Evolutionary conservation across 2,888 invertebrate species (phyloP).

Genomic region (Lapara coniferarum): DNA sequence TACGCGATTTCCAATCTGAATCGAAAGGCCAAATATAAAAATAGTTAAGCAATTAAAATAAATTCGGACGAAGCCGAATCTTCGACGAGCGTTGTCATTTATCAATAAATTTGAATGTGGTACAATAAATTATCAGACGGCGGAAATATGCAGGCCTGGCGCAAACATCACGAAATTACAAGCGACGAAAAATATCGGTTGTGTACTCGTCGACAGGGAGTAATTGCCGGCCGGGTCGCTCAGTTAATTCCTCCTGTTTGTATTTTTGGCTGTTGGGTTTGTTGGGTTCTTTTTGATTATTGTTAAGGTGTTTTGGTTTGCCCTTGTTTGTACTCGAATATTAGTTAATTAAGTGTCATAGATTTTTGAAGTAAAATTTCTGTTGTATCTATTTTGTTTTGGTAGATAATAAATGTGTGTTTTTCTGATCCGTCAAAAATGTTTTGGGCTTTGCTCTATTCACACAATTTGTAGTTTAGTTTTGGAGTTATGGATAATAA

Average conservation of each 20-base stretch:
- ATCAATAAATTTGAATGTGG: conserved; percentile 68
- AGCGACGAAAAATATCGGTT: conserved; percentile 63
- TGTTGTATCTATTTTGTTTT: no score
- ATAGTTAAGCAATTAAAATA: conserved; percentile 47
- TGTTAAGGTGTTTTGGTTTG: background rate
- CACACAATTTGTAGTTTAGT: no score
- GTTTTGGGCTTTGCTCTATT: no score
- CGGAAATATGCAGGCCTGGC: conserved; percentile 57
- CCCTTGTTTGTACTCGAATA: background rate
- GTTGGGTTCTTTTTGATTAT: background rate
- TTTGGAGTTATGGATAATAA: no score
- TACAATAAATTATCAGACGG: conserved; percentile 63
- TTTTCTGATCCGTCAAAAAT: no score
- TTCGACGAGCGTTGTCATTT: conserved; percentile 52
- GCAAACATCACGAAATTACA: conserved; percentile 71
- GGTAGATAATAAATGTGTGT: no score
- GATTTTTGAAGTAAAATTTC: no score
- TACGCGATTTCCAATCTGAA: no score
- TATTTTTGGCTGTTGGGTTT: background rate
- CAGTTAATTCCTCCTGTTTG: conserved; percentile 69
- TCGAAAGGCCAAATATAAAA: conserved; percentile 7
- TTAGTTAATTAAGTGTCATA: no score
- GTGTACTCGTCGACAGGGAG: conserved; percentile 61
- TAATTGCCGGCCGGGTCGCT: conserved; percentile 63
- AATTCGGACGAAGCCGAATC: conserved; percentile 37